Evolutionary conservation across 2,113 vertebrate genomes (phyloP), one percentile per base, ranked within the genome.

Genomic region (Nothobranchius kuhntae): DNA sequence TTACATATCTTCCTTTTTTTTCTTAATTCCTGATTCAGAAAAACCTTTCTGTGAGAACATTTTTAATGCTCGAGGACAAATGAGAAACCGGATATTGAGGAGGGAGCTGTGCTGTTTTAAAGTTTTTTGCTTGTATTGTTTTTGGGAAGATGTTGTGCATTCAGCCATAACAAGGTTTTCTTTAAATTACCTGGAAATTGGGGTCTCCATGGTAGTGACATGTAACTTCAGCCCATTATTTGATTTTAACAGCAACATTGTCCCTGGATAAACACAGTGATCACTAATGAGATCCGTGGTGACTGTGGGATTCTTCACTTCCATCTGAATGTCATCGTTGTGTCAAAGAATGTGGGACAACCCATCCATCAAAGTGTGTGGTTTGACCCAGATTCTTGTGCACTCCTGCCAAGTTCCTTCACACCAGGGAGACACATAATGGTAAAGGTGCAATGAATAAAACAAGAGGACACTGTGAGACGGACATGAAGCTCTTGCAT

Each of bases 381-480:
- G 3, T 38, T 40, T 81, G 80, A 74, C 72, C 71, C 45, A 77
- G 58, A 66, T 83, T 73, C 36, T 53, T 35, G 13, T 24, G 6
- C 59, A 56, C 50, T 46, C 4, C 52, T 66, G 51, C 58, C 13
- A 50, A 17, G n/a, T 35, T 30, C 36, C 52, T 53, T 71, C 62
- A 30, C 26, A 38, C 60, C 61, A 35, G 60, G 61, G 62, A 72
- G 62, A 62, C 55, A 71, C 66, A 69, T 63, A 51, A 48, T 6
- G 26, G 66, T 7, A 9, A 57, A 74, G 63, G 68, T 74, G 79
- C 60, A 66, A 60, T 61, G 68, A 73, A 74, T 76, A 71, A 76
- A 66, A 68, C 70, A 70, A 57, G 73, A 60, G 53, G 65, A 38
- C 73, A 45, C 17, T 53, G 64, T 77, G 61, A 13, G 36, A 51